Conservation (phyloP, 1,140 invertebrate species). For the Trinorchestia longiramus region DNA sequence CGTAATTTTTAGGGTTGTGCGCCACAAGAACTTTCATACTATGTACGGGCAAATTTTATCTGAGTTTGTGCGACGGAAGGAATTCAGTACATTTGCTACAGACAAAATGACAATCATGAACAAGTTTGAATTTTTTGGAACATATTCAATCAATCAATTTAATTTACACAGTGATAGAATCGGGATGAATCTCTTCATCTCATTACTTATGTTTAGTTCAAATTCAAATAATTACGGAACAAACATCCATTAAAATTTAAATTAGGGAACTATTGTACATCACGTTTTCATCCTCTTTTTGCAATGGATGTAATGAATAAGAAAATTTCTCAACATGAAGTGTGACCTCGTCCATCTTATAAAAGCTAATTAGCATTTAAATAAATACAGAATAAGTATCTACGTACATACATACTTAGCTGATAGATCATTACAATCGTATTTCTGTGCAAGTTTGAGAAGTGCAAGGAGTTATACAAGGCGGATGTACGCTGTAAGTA, state of each 20-base stretch:
- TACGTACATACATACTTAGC: not conserved
- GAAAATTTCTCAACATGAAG: not conserved
- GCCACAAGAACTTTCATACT: too few species aligned
- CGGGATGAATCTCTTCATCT: too few species aligned
- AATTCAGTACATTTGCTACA: not conserved
- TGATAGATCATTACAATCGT: slow-evolving; percentile 40
- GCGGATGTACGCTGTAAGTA: slow-evolving; percentile 34
- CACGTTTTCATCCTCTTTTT: not conserved
- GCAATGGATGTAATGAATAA: not conserved
- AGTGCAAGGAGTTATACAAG: slow-evolving; percentile 40
- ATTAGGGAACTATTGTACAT: not conserved
- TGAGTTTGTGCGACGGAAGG: not conserved
- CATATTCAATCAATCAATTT: too few species aligned
- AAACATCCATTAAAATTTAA: not conserved
- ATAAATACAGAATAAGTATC: not conserved
- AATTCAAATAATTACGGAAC: not conserved
- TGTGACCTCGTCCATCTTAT: too few species aligned
- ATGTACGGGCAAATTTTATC: too few species aligned
- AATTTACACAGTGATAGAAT: too few species aligned
- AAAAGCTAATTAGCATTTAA: not conserved
- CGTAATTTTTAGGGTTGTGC: too few species aligned
- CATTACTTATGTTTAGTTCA: too few species aligned
- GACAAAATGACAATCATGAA: not conserved
- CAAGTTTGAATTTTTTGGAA: too few species aligned
- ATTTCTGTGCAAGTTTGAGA: slow-evolving; percentile 51